Conservation (phyloP, 2,797 vertebrate genomes). For the Characodon lateralis region DNA sequence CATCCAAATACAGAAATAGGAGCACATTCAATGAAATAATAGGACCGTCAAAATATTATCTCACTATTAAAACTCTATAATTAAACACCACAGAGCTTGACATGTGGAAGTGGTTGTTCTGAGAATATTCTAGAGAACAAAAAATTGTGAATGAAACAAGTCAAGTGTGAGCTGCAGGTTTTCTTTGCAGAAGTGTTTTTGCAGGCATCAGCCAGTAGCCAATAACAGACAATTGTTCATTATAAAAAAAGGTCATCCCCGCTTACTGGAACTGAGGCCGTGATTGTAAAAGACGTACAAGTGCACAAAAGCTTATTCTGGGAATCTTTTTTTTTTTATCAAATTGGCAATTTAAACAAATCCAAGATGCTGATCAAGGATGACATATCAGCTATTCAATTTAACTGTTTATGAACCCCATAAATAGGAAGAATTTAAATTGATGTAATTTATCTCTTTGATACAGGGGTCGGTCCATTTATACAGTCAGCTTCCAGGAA, state of each 20-base stretch:
- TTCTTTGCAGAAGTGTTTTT: background rate
- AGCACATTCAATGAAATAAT: background rate
- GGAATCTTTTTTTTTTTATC: slow-evolving; percentile 42
- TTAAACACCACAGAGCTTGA: background rate
- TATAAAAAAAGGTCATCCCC: slow-evolving; percentile 24
- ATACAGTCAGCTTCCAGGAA: slow-evolving; percentile 66
- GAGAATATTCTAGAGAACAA: background rate
- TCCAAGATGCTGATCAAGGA: slow-evolving; percentile 44
- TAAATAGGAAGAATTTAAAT: slow-evolving; percentile 45
- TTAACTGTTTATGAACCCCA: slow-evolving; percentile 17
- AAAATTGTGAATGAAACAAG: slow-evolving; percentile 19
- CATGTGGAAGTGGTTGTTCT: background rate
- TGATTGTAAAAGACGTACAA: slow-evolving; percentile 16
- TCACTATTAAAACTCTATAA: background rate
- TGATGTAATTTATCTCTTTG: slow-evolving; percentile 48
- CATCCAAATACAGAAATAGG: slow-evolving; percentile 4
- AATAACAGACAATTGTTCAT: slow-evolving; percentile 34
- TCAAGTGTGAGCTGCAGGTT: slow-evolving; percentile 3
- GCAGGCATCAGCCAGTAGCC: slow-evolving; percentile 7
- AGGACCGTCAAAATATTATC: background rate
- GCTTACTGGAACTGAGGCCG: slow-evolving; percentile 55
- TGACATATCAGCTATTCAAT: slow-evolving; percentile 16
- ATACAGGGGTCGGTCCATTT: slow-evolving; percentile 36
- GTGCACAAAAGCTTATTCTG: slow-evolving; percentile 41
- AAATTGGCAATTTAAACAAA: slow-evolving; percentile 42